These are phyloP conservation scores for Paragorgia papillata DNA, from an alignment of 92 coral and sea anemone species.

Conservation along the genomic window DNA sequence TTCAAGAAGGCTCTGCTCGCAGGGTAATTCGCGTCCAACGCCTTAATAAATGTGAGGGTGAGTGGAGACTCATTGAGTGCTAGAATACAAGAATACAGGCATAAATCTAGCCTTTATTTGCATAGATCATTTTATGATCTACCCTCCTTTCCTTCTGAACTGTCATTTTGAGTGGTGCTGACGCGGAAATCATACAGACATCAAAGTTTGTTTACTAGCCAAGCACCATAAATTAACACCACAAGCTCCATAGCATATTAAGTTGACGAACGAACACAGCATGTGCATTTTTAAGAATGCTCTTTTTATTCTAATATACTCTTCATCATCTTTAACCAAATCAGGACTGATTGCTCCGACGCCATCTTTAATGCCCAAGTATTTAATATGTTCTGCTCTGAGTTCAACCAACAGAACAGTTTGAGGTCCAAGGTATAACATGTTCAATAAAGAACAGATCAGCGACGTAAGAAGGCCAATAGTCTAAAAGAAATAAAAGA, in stretches of 20 bases:
- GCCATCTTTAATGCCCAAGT: conserved; percentile 36
- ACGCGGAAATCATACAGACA: no score
- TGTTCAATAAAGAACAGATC: conserved; percentile 6
- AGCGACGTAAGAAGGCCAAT: conserved; percentile 12
- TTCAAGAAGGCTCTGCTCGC: no score
- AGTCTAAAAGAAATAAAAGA: conserved; percentile 4
- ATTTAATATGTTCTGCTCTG: conserved; percentile 14
- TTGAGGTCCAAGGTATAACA: conserved; percentile 25
- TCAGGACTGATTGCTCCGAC: conserved; percentile 13
- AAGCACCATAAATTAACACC: conserved; percentile 38
- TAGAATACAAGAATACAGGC: no score
- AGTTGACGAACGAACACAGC: conserved; percentile 33
- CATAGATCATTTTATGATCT: no score
- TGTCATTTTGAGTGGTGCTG: no score
- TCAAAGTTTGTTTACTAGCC: conserved; percentile 14
- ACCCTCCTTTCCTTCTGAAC: no score
- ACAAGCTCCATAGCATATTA: conserved; percentile 39
- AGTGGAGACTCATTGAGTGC: no score
- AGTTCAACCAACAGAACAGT: conserved; percentile 12
- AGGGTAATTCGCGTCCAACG: no score
- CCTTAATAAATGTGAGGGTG: no score
- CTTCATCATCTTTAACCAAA: conserved; percentile 25
- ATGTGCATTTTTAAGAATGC: conserved; percentile 23
- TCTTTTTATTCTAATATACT: conserved; percentile 22
- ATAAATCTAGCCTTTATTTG: no score